These are phyloP conservation scores for Hyles vespertilio DNA, from an alignment of 1,140 invertebrate genomes.

Conservation along the genomic window DNA sequence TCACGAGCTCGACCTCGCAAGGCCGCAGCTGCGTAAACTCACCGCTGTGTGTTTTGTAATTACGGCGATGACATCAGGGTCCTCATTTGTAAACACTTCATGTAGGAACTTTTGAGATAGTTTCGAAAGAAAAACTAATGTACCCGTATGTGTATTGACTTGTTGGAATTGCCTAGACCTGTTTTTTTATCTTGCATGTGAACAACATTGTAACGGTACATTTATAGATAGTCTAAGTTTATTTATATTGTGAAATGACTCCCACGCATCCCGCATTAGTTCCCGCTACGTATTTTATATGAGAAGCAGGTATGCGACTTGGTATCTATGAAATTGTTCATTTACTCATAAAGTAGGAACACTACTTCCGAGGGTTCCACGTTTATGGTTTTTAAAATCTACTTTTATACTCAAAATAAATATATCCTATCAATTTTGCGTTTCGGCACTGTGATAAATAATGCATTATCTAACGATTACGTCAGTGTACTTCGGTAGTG, in stretches of 20 bases:
- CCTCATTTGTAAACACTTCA: constrained; percentile 25
- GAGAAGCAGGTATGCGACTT: constrained; percentile 29
- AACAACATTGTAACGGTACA: constrained; percentile 17
- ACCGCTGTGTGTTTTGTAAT: constrained; percentile 37
- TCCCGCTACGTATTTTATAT: constrained; percentile 21
- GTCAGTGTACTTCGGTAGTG: no score
- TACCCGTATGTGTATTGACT: background rate
- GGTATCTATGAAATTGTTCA: background rate
- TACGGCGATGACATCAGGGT: constrained; percentile 58
- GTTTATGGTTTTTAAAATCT: no score
- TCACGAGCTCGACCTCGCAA: constrained; percentile 44
- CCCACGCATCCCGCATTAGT: constrained; percentile 34
- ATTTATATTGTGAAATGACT: constrained; percentile 23
- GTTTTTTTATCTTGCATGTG: background rate
- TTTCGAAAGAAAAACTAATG: constrained; percentile 8
- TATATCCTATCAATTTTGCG: no score
- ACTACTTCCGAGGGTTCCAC: no score
- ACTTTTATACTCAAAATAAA: no score
- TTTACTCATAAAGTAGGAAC: no score
- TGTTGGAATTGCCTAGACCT: background rate
- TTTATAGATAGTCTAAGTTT: constrained; percentile 11
- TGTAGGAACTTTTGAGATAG: constrained; percentile 10
- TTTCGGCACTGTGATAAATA: no score
- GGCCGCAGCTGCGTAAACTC: constrained; percentile 57
- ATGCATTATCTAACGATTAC: no score